A percentile compares a stretch with the other conserved stretches of the same genome.
Evolutionary conservation across 2,888 invertebrate genomes (phyloP).

Genomic region (Carpatolechia fugitivella): DNA sequence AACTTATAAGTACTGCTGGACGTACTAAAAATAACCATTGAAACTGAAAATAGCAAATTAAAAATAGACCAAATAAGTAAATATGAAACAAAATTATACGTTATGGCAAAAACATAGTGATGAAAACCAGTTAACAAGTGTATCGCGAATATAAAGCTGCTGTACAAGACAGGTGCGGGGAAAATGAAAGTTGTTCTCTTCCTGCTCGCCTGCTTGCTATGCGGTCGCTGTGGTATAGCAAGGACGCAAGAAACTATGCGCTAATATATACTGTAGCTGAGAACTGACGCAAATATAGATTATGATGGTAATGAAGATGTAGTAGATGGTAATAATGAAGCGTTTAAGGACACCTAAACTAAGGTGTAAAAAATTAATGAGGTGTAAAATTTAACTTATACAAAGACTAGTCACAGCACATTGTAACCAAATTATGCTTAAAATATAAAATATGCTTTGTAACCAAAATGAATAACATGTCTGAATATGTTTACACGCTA

Average conservation of each 20-base stretch:
- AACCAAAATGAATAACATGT: too few relatives aligned
- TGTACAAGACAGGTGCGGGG: constrained; percentile 72
- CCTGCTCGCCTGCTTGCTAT: constrained; percentile 61
- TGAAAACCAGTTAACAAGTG: not conserved
- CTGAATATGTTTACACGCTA: too few relatives aligned
- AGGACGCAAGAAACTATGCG: constrained; percentile 31
- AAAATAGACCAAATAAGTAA: not conserved
- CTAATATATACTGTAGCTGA: constrained; percentile 16
- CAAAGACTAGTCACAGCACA: too few relatives aligned
- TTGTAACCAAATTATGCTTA: too few relatives aligned
- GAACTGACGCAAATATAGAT: constrained; percentile 4
- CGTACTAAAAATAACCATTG: not conserved
- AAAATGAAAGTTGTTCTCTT: constrained; percentile 79
- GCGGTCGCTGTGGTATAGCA: constrained; percentile 16
- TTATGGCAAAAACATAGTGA: not conserved
- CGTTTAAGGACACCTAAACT: too few relatives aligned
- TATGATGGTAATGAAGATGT: not conserved
- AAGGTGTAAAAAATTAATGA: too few relatives aligned
- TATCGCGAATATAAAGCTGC: constrained; percentile 18
- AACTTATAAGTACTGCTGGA: too few relatives aligned
- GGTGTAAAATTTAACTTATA: too few relatives aligned
- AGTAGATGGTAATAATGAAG: not conserved
- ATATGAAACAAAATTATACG: not conserved
- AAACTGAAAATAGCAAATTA: not conserved
- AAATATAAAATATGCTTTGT: too few relatives aligned